phyloP scores from a whole-genome alignment of 2,113 vertebrate species.

The Opisthocomus hoazin region DNA sequence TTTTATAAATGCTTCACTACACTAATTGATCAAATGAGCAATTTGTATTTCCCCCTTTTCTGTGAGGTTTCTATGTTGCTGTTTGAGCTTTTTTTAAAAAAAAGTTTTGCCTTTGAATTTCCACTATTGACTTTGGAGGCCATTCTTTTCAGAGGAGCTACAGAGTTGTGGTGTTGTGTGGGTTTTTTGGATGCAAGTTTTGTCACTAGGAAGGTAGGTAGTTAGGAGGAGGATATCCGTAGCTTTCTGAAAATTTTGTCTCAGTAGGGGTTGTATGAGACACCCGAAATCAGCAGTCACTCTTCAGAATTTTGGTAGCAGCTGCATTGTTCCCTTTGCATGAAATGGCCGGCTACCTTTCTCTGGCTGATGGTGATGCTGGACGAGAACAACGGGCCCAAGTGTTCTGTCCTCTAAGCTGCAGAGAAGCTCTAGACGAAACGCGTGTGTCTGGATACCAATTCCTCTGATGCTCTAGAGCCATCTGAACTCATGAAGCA shows the following conservation, averaged over 20 bases:
- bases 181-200: background rate
- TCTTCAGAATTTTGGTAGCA: background rate
- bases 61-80: background rate
- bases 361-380: background rate
- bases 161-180: background rate
- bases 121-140: background rate
- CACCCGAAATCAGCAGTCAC: background rate
- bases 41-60: background rate
- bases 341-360: background rate
- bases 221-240: background rate
- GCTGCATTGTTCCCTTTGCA: background rate
- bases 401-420: background rate
- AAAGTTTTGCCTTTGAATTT: background rate
- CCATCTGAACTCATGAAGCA: background rate
- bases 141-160: background rate
- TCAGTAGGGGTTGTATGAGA: background rate
- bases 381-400: background rate
- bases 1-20: background rate
- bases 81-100: background rate
- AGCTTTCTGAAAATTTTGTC: background rate
- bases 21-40: background rate
- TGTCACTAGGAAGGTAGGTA: background rate
- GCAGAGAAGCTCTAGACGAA: background rate
- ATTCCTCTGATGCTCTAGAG: background rate
- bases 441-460: accelerated